These are phyloP conservation scores for Noctuana brunneofusca DNA, from an alignment of 2,888 invertebrate species.

Conservation along the genomic window DNA sequence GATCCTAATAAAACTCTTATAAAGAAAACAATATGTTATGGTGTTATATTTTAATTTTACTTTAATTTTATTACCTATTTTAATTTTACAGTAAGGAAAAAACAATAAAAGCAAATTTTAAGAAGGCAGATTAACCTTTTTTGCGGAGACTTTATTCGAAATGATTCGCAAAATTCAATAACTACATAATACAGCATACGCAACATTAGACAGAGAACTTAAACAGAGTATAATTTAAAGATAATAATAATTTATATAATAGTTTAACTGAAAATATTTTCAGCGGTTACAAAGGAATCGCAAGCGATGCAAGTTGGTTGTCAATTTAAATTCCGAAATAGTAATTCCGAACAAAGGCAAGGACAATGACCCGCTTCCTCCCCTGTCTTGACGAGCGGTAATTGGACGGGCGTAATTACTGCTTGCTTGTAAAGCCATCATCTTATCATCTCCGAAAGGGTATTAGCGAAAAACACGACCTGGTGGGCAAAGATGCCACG, in stretches of 20 bases:
- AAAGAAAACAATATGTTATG: no score
- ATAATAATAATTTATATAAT: no score
- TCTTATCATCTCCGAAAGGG: slow-evolving; percentile 78
- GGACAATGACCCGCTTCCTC: slow-evolving; percentile 53
- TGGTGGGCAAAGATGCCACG: slow-evolving; percentile 46
- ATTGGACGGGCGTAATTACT: slow-evolving; percentile 78
- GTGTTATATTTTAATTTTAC: no score
- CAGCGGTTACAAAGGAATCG: neutral
- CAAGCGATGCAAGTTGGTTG: slow-evolving; percentile 2
- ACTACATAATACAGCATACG: no score
- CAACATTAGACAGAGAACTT: neutral
- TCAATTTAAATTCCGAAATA: slow-evolving; percentile 25
- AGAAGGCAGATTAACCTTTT: no score
- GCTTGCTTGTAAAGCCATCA: slow-evolving; percentile 80
- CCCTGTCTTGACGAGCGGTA: slow-evolving; percentile 60
- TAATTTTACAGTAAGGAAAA: no score
- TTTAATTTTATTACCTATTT: no score
- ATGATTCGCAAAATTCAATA: no score
- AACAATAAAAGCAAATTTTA: no score
- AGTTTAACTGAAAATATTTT: neutral
- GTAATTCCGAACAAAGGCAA: slow-evolving; percentile 43
- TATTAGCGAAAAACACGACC: slow-evolving; percentile 77
- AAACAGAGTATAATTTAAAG: neutral
- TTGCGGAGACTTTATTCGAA: no score
- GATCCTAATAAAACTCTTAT: no score